Evolutionary conservation across 1,140 invertebrate genomes (phyloP), one percentile per base, ranked within the genome.

Genomic region (Atta colombica): DNA sequence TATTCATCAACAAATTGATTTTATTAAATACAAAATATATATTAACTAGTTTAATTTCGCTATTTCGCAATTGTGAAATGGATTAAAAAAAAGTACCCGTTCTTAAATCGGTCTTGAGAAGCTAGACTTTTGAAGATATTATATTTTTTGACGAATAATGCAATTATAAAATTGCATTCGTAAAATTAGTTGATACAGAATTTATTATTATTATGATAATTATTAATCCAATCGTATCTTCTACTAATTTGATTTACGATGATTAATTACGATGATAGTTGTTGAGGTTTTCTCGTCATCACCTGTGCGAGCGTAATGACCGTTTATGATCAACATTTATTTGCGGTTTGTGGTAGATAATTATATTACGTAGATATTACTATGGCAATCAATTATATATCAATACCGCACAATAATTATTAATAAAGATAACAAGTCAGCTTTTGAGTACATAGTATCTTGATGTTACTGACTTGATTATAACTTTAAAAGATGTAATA

Each of bases 261-360:
- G 3, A 61, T 45, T 25, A 25, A 25, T 25, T 25, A 25, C 25
- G 12, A 35, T 63, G 3, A 61, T 45, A 25, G 1, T 61, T 61
- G 12, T 58, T 77, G 7, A 60, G 4, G 28, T 65, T 77, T 31
- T 77, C 3, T 77, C 45, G 2, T 65, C 8, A 28, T 18, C 61
- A 16, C 1, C 31, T 60, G 25, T 35, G 21, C 5, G 5, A 55
- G 5, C 8, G 12, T 35, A 7, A 60, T 55, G 3, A 25, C 4
- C 31, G 31, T 77, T 63, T 63, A 77, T 61, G 58, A 14, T 65
- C 21, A 12, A 49, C 16, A 25, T 49, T 77, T 77, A 65, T 25
- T 77, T 45, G 75, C 35, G 75, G 58, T 77, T 77, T 63, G 35
- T 45, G n/a, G 18, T 25, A 10, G n/a, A 65, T n/a, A 77, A 77